These are phyloP conservation scores for Lasaia peninsularis DNA, from an alignment of 1,140 invertebrate species.

Conservation along the genomic window DNA sequence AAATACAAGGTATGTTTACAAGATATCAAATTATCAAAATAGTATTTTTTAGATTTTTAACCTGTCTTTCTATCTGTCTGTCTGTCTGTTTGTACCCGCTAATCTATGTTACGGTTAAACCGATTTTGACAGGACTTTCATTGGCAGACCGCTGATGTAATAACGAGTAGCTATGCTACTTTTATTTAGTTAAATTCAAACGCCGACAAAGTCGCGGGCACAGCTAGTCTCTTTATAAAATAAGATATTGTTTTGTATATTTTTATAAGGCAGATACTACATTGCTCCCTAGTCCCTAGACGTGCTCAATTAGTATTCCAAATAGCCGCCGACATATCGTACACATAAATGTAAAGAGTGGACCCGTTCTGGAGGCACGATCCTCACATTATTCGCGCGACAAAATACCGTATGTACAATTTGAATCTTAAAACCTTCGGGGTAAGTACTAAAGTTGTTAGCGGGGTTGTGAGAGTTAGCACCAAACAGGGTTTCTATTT, in stretches of 20 bases:
- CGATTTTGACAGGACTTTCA: too few species aligned
- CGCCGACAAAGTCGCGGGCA: too few species aligned
- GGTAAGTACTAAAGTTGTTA: slow-evolving; percentile 54
- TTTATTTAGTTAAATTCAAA: too few species aligned
- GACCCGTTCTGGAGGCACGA: slow-evolving; percentile 67
- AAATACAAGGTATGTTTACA: too few species aligned
- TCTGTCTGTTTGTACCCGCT: too few species aligned
- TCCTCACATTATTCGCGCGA: slow-evolving; percentile 64
- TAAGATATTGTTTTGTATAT: slow-evolving; percentile 7
- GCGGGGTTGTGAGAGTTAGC: slow-evolving; percentile 40
- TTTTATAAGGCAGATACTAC: slow-evolving; percentile 15
- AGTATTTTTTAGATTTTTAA: too few species aligned
- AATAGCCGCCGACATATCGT: slow-evolving; percentile 73
- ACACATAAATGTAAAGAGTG: slow-evolving; percentile 76
- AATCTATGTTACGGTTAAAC: too few species aligned
- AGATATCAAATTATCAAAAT: too few species aligned
- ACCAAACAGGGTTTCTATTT: slow-evolving; percentile 65
- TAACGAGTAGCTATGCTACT: too few species aligned
- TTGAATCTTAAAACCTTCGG: slow-evolving; percentile 48
- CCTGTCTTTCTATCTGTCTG: too few species aligned
- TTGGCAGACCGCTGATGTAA: too few species aligned
- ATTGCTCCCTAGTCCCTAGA: slow-evolving; percentile 52
- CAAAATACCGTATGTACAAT: slow-evolving; percentile 33
- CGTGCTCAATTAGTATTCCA: slow-evolving; percentile 74
- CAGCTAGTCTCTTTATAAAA: slow-evolving; percentile 35